A percentile compares a stretch with the other conserved stretches of the same genome.
Conservation (phyloP, 1,140 invertebrate species). For the Heliothis subflexa region DNA sequence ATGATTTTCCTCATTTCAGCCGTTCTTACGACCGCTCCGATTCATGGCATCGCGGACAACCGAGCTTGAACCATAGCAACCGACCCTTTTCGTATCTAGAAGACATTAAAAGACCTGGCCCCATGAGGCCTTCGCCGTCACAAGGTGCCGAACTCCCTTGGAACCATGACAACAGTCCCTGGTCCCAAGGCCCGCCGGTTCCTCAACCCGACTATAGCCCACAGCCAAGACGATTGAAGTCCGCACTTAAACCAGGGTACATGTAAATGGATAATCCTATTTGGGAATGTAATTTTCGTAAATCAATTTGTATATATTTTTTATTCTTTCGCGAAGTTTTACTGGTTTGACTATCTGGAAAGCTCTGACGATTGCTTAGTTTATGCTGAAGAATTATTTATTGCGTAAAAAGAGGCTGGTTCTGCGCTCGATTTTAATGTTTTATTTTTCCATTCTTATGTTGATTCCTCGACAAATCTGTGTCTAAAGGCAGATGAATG, state of each 20-base stretch:
- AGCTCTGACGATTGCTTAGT: no score
- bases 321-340: no score
- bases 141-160: conserved; percentile 57
- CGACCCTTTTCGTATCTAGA: conserved; percentile 72
- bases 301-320: conserved; percentile 1
- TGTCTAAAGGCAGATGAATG: no score
- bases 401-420: no score
- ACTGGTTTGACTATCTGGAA: no score
- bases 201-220: conserved; percentile 76
- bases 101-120: conserved; percentile 57
- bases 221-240: conserved; percentile 64
- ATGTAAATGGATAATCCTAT: conserved; percentile 35
- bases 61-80: conserved; percentile 23
- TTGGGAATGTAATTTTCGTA: not conserved
- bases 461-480: no score
- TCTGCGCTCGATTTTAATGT: no score
- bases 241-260: conserved; percentile 68
- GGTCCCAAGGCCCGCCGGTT: conserved; percentile 59
- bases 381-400: no score
- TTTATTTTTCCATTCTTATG: no score
- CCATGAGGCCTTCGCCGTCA: conserved; percentile 45
- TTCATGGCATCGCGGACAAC: conserved; percentile 62
- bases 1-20: conserved; percentile 45
- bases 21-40: conserved; percentile 60
- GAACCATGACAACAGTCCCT: conserved; percentile 60